These are phyloP conservation scores for Cottus gobio DNA, from an alignment of 2,113 vertebrate genomes.

Conservation along the genomic window DNA sequence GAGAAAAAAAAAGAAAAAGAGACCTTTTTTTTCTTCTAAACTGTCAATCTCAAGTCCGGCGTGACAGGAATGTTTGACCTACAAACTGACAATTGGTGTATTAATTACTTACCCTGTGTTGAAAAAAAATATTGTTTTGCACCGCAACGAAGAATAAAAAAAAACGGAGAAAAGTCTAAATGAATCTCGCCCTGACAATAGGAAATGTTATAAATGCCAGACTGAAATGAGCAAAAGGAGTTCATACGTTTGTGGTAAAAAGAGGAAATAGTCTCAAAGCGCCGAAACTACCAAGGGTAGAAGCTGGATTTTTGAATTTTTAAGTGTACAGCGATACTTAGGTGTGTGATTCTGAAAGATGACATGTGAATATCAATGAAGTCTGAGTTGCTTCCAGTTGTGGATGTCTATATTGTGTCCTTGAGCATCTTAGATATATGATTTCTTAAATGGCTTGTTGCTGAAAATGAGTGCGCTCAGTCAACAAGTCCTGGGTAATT, in stretches of 20 bases:
- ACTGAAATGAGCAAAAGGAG: neutral
- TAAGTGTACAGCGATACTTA: neutral
- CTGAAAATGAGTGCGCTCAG: slow-evolving; percentile 26
- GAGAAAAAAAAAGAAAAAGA: neutral
- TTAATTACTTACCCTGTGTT: neutral
- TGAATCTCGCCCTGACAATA: neutral
- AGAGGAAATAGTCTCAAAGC: neutral
- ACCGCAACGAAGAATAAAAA: neutral
- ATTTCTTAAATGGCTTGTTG: neutral
- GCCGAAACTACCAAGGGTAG: too few relatives aligned
- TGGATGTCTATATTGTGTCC: slow-evolving; percentile 12
- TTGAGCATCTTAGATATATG: neutral
- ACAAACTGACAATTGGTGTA: neutral
- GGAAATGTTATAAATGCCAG: neutral
- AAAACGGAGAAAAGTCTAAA: too few relatives aligned
- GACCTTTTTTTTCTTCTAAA: neutral
- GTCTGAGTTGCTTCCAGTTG: neutral
- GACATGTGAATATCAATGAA: neutral
- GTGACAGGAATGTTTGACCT: neutral
- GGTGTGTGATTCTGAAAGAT: neutral
- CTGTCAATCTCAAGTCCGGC: neutral
- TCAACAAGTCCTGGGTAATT: slow-evolving; percentile 41
- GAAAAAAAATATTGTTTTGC: neutral
- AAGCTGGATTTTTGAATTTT: neutral
- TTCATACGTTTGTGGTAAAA: neutral